These are phyloP conservation scores for Acrobasis consociella DNA, from an alignment of 2,888 invertebrate species.

Conservation along the genomic window DNA sequence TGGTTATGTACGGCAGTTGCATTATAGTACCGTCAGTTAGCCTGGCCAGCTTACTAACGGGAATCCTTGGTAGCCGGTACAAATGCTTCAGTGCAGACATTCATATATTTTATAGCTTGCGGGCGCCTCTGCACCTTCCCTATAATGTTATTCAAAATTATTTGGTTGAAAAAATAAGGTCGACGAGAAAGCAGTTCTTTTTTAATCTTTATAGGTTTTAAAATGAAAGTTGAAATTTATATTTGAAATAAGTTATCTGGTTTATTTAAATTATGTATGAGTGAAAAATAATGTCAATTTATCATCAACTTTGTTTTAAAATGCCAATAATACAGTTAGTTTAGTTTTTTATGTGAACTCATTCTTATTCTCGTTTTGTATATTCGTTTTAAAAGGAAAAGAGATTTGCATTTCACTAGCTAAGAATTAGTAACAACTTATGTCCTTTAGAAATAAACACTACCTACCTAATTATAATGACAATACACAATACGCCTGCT, in stretches of 20 bases:
- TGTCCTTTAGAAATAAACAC: slow-evolving; percentile 7
- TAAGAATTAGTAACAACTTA: not conserved
- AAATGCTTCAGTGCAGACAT: slow-evolving; percentile 16
- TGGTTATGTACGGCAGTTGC: slow-evolving; percentile 18
- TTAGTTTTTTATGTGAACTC: slow-evolving; percentile 3
- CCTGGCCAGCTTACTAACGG: slow-evolving; percentile 14
- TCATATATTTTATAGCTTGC: slow-evolving; percentile 17
- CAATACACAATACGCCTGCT: slow-evolving; percentile 64
- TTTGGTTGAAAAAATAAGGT: slow-evolving; percentile 9
- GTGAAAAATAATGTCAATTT: not conserved
- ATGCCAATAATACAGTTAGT: slow-evolving; percentile 1
- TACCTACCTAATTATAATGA: slow-evolving; percentile 61
- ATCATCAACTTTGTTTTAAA: not conserved
- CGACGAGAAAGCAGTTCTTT: slow-evolving; percentile 8
- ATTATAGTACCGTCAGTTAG: slow-evolving; percentile 21
- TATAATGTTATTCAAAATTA: slow-evolving; percentile 13
- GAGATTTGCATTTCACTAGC: not conserved
- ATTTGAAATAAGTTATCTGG: not conserved
- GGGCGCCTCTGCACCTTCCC: slow-evolving; percentile 12
- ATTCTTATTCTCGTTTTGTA: not conserved
- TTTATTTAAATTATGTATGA: not conserved
- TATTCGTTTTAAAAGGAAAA: not conserved
- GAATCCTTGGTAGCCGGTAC: slow-evolving; percentile 11
- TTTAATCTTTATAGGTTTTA: not conserved
- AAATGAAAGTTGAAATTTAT: slow-evolving; percentile 4